Percentiles rank a stretch among this genome's conserved stretches.
phyloP scores from a whole-genome alignment of 2,113 vertebrate genomes.

The Pycnonotus jocosus region DNA sequence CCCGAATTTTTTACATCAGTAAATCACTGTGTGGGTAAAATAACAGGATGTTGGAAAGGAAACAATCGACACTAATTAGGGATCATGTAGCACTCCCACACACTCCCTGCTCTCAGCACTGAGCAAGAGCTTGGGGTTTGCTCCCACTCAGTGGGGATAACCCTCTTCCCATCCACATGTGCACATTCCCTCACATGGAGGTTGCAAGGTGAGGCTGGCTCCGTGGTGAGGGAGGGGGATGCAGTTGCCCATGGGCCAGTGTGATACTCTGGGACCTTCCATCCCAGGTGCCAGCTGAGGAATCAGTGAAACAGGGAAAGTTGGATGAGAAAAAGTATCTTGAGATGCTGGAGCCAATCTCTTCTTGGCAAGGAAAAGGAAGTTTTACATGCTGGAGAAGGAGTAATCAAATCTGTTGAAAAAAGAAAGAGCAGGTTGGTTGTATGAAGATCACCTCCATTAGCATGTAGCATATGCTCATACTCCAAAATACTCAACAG shows the following conservation, averaged over 20 bases:
- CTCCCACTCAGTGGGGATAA: rapidly evolving
- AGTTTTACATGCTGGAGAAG: background rate
- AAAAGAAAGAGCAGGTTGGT: background rate
- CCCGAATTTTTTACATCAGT: slow-evolving; percentile 12
- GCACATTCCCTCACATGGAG: background rate
- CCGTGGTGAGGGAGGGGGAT: background rate
- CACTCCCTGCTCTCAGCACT: background rate
- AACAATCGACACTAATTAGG: background rate
- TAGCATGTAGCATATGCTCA: background rate
- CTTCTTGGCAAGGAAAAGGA: background rate
- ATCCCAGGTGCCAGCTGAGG: background rate
- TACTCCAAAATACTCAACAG: background rate
- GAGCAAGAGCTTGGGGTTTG: background rate
- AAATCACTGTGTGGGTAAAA: slow-evolving; percentile 28
- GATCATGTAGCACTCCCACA: background rate
- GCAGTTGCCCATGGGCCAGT: rapidly evolving
- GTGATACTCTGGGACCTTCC: background rate
- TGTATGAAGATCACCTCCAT: background rate
- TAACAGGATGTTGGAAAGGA: slow-evolving; percentile 62
- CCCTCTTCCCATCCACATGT: no score
- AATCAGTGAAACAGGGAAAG: background rate
- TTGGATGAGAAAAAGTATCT: background rate
- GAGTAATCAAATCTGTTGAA: background rate
- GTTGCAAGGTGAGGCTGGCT: background rate
- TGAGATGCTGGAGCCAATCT: background rate